A percentile compares a stretch with the other conserved stretches of the same genome.
Evolutionary conservation across 1,140 invertebrate species (phyloP).

Genomic region (Neodiprion pinetum): DNA sequence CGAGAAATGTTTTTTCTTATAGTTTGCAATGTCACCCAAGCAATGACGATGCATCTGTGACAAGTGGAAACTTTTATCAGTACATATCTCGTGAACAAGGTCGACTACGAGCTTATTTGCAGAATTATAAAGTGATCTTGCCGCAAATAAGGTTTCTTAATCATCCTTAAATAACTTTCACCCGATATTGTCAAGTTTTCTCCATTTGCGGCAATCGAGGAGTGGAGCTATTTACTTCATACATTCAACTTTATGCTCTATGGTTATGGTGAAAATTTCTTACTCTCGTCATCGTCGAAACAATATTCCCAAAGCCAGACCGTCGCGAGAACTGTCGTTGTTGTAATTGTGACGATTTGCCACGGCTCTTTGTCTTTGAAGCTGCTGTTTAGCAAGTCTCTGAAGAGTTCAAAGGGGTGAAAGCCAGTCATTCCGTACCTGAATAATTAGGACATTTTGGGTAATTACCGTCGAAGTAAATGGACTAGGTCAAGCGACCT

Average conservation of each 20-base stretch:
- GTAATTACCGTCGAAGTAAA: not conserved
- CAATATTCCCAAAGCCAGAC: slow-evolving; percentile 77
- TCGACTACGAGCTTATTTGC: no score
- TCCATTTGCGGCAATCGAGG: no score
- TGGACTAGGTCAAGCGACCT: no score
- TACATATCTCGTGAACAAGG: not conserved
- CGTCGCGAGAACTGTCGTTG: slow-evolving; percentile 69
- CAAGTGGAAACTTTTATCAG: slow-evolving; percentile 19
- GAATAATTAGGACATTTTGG: not conserved
- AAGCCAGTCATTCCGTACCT: not conserved
- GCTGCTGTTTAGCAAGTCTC: slow-evolving; percentile 61
- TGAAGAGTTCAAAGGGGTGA: slow-evolving; percentile 21
- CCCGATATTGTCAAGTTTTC: no score
- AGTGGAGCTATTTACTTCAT: no score
- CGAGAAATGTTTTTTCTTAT: no score
- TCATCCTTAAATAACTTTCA: no score
- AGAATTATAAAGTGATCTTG: no score
- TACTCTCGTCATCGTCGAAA: slow-evolving; percentile 73
- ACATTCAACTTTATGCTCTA: no score
- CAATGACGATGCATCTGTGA: not conserved
- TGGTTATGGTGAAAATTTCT: slow-evolving; percentile 43
- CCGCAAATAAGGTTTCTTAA: no score
- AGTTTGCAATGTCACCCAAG: no score
- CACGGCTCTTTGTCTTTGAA: slow-evolving; percentile 76
- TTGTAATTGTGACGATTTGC: slow-evolving; percentile 77